Conservation (phyloP, 2,113 vertebrate species). For the Sterna hirundo region DNA sequence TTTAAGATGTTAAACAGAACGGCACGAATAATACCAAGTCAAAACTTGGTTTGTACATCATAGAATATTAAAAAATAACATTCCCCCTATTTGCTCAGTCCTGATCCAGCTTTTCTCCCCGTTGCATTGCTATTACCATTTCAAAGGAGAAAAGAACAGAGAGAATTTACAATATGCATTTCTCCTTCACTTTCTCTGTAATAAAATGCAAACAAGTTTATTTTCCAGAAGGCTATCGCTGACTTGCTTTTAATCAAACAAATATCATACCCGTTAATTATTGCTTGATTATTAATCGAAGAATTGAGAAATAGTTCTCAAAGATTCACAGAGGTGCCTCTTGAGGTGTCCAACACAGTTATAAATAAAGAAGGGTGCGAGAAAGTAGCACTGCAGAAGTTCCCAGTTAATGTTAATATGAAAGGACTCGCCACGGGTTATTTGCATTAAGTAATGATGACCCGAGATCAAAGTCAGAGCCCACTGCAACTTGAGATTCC, state of each 20-base stretch:
- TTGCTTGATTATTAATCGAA: constrained; percentile 31
- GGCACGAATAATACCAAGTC: not conserved
- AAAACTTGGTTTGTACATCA: not conserved
- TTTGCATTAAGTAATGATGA: constrained; percentile 63
- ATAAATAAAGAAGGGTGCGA: not conserved
- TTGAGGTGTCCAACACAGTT: not conserved
- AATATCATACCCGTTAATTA: constrained; percentile 26
- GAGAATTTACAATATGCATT: not conserved
- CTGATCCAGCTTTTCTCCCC: not conserved
- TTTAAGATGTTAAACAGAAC: not conserved
- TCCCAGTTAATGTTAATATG: not conserved
- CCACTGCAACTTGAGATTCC: constrained; percentile 24
- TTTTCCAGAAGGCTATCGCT: not conserved
- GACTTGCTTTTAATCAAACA: constrained; percentile 50
- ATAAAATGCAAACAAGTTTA: not conserved
- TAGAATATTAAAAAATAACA: not conserved
- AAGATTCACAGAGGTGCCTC: not conserved
- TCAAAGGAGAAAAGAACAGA: constrained; percentile 36
- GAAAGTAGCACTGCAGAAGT: not conserved
- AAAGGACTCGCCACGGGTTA: not conserved
- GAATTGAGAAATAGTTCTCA: not conserved
- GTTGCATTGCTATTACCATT: not conserved
- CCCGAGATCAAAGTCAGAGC: constrained; percentile 61
- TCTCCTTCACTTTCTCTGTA: constrained; percentile 7
- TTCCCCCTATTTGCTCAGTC: not conserved